A percentile compares a stretch with the other conserved stretches of the same genome.
phyloP scores from a whole-genome alignment of 2,797 vertebrate species.

The Rhadinocentrus ornatus region DNA sequence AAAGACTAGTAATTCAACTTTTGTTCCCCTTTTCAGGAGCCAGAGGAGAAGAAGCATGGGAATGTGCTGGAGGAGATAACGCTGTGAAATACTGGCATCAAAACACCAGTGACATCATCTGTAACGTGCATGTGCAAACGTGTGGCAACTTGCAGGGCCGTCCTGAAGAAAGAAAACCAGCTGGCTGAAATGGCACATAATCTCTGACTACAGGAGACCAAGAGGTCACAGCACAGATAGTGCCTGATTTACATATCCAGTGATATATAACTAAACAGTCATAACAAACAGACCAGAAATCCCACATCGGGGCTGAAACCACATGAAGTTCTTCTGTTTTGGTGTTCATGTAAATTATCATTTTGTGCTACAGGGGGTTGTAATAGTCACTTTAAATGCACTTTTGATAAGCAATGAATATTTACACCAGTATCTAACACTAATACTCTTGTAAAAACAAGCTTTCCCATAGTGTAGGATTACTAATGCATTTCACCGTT shows the following conservation, averaged over 20 bases:
- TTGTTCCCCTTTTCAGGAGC: constrained; percentile 28
- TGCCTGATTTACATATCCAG: background rate
- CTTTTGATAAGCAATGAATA: constrained; percentile 60
- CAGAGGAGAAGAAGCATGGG: constrained; percentile 14
- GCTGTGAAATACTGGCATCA: constrained; percentile 45
- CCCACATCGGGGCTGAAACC: background rate
- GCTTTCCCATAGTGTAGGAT: constrained; percentile 38
- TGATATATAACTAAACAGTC: background rate
- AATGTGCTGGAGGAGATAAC: constrained; percentile 61
- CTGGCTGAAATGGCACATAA: constrained; percentile 1
- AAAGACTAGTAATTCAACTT: constrained; percentile 49
- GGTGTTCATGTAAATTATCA: constrained; percentile 5
- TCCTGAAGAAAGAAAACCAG: constrained; percentile 8
- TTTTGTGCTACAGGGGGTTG: constrained; percentile 14
- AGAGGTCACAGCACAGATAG: background rate
- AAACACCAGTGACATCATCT: constrained; percentile 58
- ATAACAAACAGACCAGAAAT: background rate
- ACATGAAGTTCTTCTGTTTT: background rate
- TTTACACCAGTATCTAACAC: constrained; percentile 44
- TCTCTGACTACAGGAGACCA: background rate
- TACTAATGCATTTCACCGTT: constrained; percentile 31
- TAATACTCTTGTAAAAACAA: constrained; percentile 25
- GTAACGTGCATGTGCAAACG: constrained; percentile 33
- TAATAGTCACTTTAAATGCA: constrained; percentile 38
- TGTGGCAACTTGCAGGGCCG: constrained; percentile 35